These are phyloP conservation scores for Laupala kohalensis DNA, from an alignment of 1,140 invertebrate genomes.

Conservation along the genomic window DNA sequence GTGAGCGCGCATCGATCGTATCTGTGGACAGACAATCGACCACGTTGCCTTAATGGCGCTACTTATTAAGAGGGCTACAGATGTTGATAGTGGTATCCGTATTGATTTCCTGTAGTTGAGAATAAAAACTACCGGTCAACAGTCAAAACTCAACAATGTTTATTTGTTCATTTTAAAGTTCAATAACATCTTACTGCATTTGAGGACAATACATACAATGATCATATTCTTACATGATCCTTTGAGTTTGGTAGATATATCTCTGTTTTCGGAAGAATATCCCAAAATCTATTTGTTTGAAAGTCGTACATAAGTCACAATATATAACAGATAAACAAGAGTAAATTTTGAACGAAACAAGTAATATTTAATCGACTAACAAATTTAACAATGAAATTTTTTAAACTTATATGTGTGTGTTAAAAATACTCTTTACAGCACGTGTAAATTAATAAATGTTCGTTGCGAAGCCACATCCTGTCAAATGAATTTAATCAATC, in stretches of 20 bases:
- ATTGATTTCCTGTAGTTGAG: too few relatives aligned
- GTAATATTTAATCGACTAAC: background rate
- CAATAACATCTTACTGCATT: background rate
- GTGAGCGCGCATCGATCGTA: too few relatives aligned
- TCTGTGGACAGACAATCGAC: too few relatives aligned
- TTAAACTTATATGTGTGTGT: too few relatives aligned
- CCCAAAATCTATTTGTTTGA: background rate
- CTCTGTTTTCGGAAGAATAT: background rate
- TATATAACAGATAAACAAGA: background rate
- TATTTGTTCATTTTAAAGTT: background rate
- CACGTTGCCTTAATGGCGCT: too few relatives aligned
- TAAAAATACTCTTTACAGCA: too few relatives aligned
- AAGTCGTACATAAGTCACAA: background rate
- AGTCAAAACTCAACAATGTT: background rate
- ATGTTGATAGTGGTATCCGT: too few relatives aligned
- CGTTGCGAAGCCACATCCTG: background rate
- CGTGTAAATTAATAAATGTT: background rate
- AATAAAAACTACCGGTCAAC: background rate
- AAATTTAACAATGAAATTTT: background rate
- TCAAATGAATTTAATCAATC: background rate
- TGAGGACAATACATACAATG: background rate
- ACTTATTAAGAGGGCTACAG: too few relatives aligned
- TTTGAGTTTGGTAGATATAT: background rate
- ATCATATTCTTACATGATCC: background rate
- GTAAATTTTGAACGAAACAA: background rate